Conservation (phyloP, 2,888 invertebrate species). For the Mythimna ferrago region DNA sequence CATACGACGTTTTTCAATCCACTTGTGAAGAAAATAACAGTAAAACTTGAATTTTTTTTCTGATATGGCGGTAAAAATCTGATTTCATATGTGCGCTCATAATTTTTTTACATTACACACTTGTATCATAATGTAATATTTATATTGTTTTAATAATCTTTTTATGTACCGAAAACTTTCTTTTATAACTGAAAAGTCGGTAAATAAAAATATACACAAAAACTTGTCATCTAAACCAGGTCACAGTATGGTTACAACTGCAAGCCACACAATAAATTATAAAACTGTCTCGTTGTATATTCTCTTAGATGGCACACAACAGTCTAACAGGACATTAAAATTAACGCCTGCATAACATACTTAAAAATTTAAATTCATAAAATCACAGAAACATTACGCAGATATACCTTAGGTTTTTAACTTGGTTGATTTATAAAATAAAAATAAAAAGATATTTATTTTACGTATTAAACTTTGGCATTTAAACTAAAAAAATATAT, state of each 20-base stretch:
- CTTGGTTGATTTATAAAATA: conserved; percentile 52
- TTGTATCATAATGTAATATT: too few relatives aligned
- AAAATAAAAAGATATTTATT: background rate
- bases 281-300: conserved; percentile 29
- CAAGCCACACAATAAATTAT: conserved; percentile 28
- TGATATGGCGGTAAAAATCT: too few relatives aligned
- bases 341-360: conserved; percentile 43
- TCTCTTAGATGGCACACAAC: conserved; percentile 58
- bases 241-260: background rate
- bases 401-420: conserved; percentile 36
- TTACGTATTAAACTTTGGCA: conserved; percentile 25
- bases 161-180: too few relatives aligned
- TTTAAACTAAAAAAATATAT: background rate
- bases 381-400: conserved; percentile 61
- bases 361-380: conserved; percentile 60
- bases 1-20: too few relatives aligned
- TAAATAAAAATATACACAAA: too few relatives aligned
- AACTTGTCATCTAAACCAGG: conserved; percentile 17
- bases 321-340: conserved; percentile 50
- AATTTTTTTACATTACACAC: too few relatives aligned
- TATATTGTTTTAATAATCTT: too few relatives aligned
- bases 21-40: too few relatives aligned
- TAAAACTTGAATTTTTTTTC: too few relatives aligned
- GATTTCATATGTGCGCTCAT: too few relatives aligned
- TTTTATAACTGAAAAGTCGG: too few relatives aligned